Evolutionary conservation across 2,888 invertebrate species (phyloP), one percentile per base, ranked within the genome.

Genomic region (Lumbricus terrestris): DNA sequence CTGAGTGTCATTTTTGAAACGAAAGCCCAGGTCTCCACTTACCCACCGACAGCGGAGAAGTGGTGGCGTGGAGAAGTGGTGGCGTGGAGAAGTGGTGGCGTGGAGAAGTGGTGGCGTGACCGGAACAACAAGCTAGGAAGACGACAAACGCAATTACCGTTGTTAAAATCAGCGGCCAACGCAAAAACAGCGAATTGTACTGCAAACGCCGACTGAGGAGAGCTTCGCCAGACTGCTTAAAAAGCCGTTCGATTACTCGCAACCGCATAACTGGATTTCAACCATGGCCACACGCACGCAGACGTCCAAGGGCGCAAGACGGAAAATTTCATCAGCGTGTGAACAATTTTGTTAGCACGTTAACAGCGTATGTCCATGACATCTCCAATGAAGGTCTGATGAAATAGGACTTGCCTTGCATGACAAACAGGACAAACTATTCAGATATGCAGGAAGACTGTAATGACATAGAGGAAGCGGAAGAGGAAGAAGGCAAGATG

Each of bases 381-480:
- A 69, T 69, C n/a, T 69, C 69, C 69, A 69, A 69, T 69, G 69
- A 69, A 69, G 69, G 69, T 69, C n/a, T 69, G 69, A 69, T n/a
- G 69, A 69, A 69, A n/a, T n/a, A 69, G 29, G 29, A 69, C 29
- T 69, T 69, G 69, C n/a, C n/a, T 69, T 13, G 69, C 69, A 69
- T 69, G 69, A n/a, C 69, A n/a, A 69, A 8, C 69, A 69, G 69
- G 69, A n/a, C 8, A 69, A n/a, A 69, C 29, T 69, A 69, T 69
- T 69, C 69, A 69, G 69, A 8, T 1, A 69, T n/a, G n/a, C 69
- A 29, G 69, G n/a, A 69, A n/a, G 69, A 8, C 69, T n/a, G n/a
- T 8, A 69, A 69, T 29, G n/a, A 69, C 29, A 69, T 16, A 69
- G n/a, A 69, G 69, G n/a, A 11, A 69, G 29, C n/a, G 13, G 69